These are phyloP conservation scores for Azorinus chamasolen DNA, from an alignment of 2,888 invertebrate species.

Conservation along the genomic window DNA sequence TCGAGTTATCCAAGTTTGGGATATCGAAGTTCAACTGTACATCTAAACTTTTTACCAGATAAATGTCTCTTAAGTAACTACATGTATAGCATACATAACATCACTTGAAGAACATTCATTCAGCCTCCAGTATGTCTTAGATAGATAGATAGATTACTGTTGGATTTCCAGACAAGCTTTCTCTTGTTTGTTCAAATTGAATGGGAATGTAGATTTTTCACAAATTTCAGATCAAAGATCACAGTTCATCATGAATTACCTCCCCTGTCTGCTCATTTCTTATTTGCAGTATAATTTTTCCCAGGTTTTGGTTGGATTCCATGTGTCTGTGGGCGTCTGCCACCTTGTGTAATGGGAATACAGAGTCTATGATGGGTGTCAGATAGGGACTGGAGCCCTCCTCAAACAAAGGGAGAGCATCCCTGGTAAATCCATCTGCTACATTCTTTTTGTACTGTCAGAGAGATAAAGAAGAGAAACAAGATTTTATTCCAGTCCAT, in stretches of 20 bases:
- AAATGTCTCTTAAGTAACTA: too few species aligned
- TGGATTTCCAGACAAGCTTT: too few species aligned
- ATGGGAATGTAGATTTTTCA: too few species aligned
- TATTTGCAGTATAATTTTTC: slow-evolving; percentile 84
- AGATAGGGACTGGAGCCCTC: slow-evolving; percentile 67
- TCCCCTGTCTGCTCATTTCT: slow-evolving; percentile 60
- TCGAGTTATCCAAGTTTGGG: too few species aligned
- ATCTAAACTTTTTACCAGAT: too few species aligned
- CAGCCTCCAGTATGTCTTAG: too few species aligned
- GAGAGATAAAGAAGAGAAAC: not conserved
- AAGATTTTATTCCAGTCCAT: not conserved
- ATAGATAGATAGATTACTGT: too few species aligned
- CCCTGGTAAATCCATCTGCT: slow-evolving; percentile 75
- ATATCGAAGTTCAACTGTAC: too few species aligned
- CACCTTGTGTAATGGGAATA: slow-evolving; percentile 79
- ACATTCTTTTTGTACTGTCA: slow-evolving; percentile 85
- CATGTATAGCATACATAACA: too few species aligned
- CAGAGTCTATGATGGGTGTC: slow-evolving; percentile 79
- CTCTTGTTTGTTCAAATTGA: too few species aligned
- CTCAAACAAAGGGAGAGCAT: slow-evolving; percentile 77
- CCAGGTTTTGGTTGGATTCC: slow-evolving; percentile 84
- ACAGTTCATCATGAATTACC: slow-evolving; percentile 63
- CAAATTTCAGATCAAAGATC: too few species aligned
- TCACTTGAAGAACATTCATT: too few species aligned
- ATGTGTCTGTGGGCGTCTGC: slow-evolving; percentile 82